Percentiles rank a stretch among this genome's conserved stretches.
These are phyloP conservation scores for Batillaria attramentaria DNA, from an alignment of 1,140 invertebrate species.

Conservation along the genomic window DNA sequence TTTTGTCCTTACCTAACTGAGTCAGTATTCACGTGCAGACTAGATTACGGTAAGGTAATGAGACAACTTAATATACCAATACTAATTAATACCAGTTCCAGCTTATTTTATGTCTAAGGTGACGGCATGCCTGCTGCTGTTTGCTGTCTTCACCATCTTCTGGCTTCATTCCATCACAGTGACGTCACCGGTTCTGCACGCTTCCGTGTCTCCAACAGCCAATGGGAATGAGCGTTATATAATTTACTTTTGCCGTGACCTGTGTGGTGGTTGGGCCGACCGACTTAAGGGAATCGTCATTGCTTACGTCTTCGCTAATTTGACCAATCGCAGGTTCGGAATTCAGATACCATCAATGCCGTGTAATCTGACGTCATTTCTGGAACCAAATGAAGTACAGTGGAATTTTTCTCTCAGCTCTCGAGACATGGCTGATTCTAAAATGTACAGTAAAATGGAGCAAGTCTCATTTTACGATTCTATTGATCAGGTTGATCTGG, in stretches of 20 bases:
- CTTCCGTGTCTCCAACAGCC: conserved; percentile 12
- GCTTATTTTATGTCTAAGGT: too few species aligned
- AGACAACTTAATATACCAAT: too few species aligned
- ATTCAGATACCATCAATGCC: conserved; percentile 24
- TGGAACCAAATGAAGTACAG: conserved; percentile 32
- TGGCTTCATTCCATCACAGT: neutral
- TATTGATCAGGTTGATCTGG: neutral
- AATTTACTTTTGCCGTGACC: neutral
- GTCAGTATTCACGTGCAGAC: too few species aligned
- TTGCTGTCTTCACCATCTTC: neutral
- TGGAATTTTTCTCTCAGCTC: conserved; percentile 26
- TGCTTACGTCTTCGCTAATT: conserved; percentile 35
- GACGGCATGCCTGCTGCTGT: too few species aligned
- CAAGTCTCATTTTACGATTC: conserved; percentile 4
- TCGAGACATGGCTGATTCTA: neutral
- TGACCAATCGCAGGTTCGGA: conserved; percentile 35
- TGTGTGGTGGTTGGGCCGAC: conserved; percentile 38
- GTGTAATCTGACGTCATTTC: conserved; percentile 26
- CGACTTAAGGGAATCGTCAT: conserved; percentile 37
- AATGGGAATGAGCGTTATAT: conserved; percentile 76
- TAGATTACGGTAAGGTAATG: too few species aligned
- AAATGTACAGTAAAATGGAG: neutral
- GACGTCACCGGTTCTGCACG: neutral
- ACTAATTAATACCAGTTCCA: too few species aligned
- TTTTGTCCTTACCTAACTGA: too few species aligned